A percentile compares a stretch with the other conserved stretches of the same genome.
Evolutionary conservation across 2,888 invertebrate species (phyloP).

Genomic region (Conchocele bisecta): DNA sequence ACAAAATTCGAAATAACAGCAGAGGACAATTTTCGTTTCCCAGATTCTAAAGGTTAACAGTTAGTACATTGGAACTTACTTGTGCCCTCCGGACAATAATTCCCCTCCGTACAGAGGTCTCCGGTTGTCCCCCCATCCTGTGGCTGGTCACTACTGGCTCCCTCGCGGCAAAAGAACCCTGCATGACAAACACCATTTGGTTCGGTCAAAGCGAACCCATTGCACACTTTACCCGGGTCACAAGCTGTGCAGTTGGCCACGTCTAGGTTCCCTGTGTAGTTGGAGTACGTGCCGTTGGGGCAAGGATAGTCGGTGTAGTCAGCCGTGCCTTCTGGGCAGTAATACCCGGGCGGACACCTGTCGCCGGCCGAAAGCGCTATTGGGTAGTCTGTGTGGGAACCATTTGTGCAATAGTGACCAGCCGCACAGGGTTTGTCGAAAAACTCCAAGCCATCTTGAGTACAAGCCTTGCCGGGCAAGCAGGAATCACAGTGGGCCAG

Average conservation of each 20-base stretch:
- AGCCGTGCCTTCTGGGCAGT: slow-evolving; percentile 75
- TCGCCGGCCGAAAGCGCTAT: slow-evolving; percentile 68
- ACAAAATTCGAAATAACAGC: too few species aligned
- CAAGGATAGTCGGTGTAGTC: slow-evolving; percentile 74
- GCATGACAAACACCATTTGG: slow-evolving; percentile 77
- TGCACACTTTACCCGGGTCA: slow-evolving; percentile 78
- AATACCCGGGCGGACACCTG: slow-evolving; percentile 79
- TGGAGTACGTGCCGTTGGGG: slow-evolving; percentile 80
- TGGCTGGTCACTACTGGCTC: slow-evolving; percentile 75
- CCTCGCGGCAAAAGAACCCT: slow-evolving; percentile 78
- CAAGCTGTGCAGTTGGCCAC: slow-evolving; percentile 74
- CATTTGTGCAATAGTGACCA: slow-evolving; percentile 77
- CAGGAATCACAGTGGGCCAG: slow-evolving; percentile 74
- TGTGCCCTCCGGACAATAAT: slow-evolving; percentile 78
- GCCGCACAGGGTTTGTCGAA: slow-evolving; percentile 71
- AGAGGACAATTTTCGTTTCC: too few species aligned
- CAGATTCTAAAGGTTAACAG: too few species aligned
- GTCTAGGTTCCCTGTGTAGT: slow-evolving; percentile 70
- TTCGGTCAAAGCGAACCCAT: slow-evolving; percentile 71
- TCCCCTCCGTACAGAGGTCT: slow-evolving; percentile 75
- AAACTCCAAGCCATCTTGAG: slow-evolving; percentile 69
- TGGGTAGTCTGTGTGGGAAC: slow-evolving; percentile 66
- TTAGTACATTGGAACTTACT: too few species aligned
- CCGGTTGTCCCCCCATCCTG: slow-evolving; percentile 80
- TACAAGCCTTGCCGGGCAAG: slow-evolving; percentile 77